phyloP scores from a whole-genome alignment of 2,888 invertebrate species.

The Mythimna loreyi region DNA sequence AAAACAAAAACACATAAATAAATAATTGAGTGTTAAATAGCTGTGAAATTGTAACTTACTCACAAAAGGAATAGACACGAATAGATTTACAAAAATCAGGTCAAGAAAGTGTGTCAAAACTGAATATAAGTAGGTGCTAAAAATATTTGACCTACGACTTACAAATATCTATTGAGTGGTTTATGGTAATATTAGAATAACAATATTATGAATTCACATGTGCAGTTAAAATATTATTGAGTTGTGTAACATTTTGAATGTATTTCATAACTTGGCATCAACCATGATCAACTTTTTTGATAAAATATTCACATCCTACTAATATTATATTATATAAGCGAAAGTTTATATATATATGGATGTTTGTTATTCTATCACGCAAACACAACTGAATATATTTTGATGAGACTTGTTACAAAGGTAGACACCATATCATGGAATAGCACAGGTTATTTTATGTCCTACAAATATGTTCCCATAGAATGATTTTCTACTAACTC shows the following conservation, averaged over 20 bases:
- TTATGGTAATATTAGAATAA: neutral
- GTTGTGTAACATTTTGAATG: neutral
- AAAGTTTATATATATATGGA: too few relatives aligned
- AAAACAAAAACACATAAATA: slow-evolving; percentile 35
- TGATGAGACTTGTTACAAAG: too few relatives aligned
- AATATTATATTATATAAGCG: too few relatives aligned
- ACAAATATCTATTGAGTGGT: neutral
- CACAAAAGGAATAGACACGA: slow-evolving; percentile 3
- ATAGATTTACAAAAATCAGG: slow-evolving; percentile 6
- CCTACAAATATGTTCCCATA: too few relatives aligned
- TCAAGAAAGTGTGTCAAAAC: slow-evolving; percentile 7
- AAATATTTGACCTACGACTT: neutral
- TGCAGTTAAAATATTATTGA: neutral
- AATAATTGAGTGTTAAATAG: slow-evolving; percentile 4
- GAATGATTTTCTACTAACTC: too few relatives aligned
- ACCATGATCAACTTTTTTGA: neutral
- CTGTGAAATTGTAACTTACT: slow-evolving; percentile 1
- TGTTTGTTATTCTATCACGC: too few relatives aligned
- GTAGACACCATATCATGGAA: too few relatives aligned
- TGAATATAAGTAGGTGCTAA: neutral
- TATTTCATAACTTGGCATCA: neutral
- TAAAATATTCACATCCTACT: neutral
- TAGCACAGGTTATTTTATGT: too few relatives aligned
- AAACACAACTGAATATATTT: too few relatives aligned
- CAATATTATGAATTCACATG: neutral